Base-by-base conservation (phyloP, 2,888 invertebrate genomes). In the Julus scanicus region DNA sequence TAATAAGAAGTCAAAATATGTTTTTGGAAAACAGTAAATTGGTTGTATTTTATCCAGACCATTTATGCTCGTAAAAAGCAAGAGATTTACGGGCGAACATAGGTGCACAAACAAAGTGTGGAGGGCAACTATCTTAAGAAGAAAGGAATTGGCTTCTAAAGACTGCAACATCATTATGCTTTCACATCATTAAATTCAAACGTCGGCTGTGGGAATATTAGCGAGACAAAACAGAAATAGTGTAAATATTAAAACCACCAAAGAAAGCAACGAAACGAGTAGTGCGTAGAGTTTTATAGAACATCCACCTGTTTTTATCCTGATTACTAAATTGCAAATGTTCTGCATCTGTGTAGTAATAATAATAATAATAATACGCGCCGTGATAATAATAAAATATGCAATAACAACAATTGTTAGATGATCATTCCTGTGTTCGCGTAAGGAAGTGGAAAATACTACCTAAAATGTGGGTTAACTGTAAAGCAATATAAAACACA, bases 111-210 rank as follows among this genome's bases (percentile, higher is more conserved):
- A 80, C 37, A 37, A 80, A 20, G 80, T 80, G 80, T 80, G 29
- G 80, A 80, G 80, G 80, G 80, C 80, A 80, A 80, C 37, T 37
- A 11, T 8, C 80, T 80, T 20, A 1, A 20, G 80, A 80, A 80
- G 80, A 37, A 80, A 29, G 80, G 29, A 80, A 80, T 80, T 80
- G 80, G 29, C 80, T 80, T 80, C 80, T 80, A 80, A 11, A 9
- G 9, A 1, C 37, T 80, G 9, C 80, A 80, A 80, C 80, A 80
- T 80, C 80, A 80, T 80, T 80, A 80, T 80, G 80, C 80, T 80
- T 80, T 80, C 80, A 80, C 80, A 80, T 80, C 80, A 80, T 80
- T 80, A 80, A 80, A 80, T 80, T 80, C 80, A 80, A 80, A 80
- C 29, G 80, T 80, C 80, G 80, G 80, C 80, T 80, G 80, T 80